These are phyloP conservation scores for Muschampia plurimacula DNA, from an alignment of 2,888 invertebrate species.

Conservation along the genomic window DNA sequence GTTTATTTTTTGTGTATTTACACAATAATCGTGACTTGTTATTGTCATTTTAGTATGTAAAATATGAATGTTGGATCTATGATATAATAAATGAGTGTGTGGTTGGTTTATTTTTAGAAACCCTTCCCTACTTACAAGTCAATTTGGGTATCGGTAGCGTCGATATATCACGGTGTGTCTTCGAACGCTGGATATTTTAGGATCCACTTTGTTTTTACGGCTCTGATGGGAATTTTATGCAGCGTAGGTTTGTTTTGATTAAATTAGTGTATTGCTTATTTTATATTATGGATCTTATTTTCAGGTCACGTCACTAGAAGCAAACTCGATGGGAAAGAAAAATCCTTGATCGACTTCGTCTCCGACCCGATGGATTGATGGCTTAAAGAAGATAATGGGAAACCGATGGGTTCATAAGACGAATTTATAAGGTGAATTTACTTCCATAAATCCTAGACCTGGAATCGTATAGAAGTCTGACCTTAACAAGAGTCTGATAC, in stretches of 20 bases:
- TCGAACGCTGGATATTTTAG: conserved; percentile 26
- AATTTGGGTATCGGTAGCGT: conserved; percentile 21
- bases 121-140: conserved; percentile 25
- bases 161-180: conserved; percentile 27
- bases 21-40: conserved; percentile 17
- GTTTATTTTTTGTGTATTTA: conserved; percentile 15
- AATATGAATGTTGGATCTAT: background rate
- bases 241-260: conserved; percentile 2
- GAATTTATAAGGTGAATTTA: too few species aligned
- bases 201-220: conserved; percentile 25
- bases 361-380: too few species aligned
- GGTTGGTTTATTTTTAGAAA: background rate
- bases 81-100: background rate
- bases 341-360: too few species aligned
- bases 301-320: too few species aligned
- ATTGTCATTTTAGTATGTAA: conserved; percentile 13
- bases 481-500: too few species aligned
- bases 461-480: too few species aligned
- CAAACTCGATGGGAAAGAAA: too few species aligned
- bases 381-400: too few species aligned
- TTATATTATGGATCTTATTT: background rate
- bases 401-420: too few species aligned
- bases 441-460: too few species aligned
- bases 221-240: conserved; percentile 10
- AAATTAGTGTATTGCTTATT: background rate